Conservation (phyloP, 37 sponge, comb jelly and placozoan species). For the Chondrilla cf. caribensis region DNA sequence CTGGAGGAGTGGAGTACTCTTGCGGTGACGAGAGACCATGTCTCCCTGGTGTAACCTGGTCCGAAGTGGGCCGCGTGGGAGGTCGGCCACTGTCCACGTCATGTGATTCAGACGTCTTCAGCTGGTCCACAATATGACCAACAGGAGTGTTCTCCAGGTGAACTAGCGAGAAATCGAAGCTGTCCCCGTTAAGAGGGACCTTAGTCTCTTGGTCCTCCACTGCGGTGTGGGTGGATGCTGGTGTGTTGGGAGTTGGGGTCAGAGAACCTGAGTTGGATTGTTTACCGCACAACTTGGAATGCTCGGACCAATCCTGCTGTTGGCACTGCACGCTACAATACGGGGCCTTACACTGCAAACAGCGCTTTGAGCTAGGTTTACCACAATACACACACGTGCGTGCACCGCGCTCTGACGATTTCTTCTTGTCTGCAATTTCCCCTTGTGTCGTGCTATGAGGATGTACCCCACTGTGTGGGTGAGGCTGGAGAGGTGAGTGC, state of each 20-base stretch:
- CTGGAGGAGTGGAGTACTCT: background rate
- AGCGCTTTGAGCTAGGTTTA: constrained; percentile 26
- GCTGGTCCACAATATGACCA: too few relatives aligned
- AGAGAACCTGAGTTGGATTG: too few relatives aligned
- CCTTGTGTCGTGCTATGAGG: too few relatives aligned
- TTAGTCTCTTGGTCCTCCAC: background rate
- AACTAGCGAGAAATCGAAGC: background rate
- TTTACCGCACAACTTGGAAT: constrained; percentile 42
- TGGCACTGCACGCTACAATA: constrained; percentile 68
- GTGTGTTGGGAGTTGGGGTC: background rate
- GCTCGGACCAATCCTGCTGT: constrained; percentile 49
- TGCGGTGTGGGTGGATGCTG: background rate
- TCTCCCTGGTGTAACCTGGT: background rate
- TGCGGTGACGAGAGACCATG: background rate
- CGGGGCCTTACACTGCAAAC: constrained; percentile 49
- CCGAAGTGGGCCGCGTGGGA: background rate
- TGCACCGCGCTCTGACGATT: too few relatives aligned
- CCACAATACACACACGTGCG: constrained; percentile 32
- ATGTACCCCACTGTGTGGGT: too few relatives aligned
- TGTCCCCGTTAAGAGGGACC: background rate
- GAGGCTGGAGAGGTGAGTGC: background rate
- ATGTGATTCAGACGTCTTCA: background rate
- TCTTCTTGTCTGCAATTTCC: background rate
- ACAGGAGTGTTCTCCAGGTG: background rate
- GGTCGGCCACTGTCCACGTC: background rate